Evolutionary conservation across 2,888 invertebrate species (phyloP).

Genomic region (Himalopsyche kuldschensis): DNA sequence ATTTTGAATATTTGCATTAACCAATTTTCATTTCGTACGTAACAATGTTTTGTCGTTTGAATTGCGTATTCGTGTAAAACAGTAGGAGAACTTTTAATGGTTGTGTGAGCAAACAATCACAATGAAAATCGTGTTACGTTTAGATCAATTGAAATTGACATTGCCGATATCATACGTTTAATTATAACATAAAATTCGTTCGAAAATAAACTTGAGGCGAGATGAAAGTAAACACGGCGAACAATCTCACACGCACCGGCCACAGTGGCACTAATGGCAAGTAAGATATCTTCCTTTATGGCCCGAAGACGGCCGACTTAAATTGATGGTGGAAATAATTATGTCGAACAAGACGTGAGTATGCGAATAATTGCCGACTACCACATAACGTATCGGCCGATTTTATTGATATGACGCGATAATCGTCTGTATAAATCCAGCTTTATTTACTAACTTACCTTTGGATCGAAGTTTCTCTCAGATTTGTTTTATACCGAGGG

Average conservation of each 20-base stretch:
- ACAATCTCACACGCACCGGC: background rate
- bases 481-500: background rate
- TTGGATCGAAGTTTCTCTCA: background rate
- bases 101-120: no score
- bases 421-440: slow-evolving; percentile 30
- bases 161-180: background rate
- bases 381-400: slow-evolving; percentile 30
- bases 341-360: slow-evolving; percentile 30
- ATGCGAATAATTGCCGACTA: slow-evolving; percentile 32
- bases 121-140: no score
- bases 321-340: slow-evolving; percentile 29
- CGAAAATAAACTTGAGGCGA: background rate
- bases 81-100: no score
- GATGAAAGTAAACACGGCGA: background rate
- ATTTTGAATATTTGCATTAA: no score
- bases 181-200: background rate
- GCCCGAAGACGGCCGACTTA: background rate
- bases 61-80: no score
- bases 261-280: background rate
- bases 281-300: background rate
- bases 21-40: no score
- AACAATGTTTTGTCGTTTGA: no score
- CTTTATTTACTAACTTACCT: slow-evolving; percentile 13
- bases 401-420: slow-evolving; percentile 38
- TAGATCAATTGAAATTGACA: no score